Base-by-base conservation (phyloP, 2,888 invertebrate species). In the Dichetophora obliterata region DNA sequence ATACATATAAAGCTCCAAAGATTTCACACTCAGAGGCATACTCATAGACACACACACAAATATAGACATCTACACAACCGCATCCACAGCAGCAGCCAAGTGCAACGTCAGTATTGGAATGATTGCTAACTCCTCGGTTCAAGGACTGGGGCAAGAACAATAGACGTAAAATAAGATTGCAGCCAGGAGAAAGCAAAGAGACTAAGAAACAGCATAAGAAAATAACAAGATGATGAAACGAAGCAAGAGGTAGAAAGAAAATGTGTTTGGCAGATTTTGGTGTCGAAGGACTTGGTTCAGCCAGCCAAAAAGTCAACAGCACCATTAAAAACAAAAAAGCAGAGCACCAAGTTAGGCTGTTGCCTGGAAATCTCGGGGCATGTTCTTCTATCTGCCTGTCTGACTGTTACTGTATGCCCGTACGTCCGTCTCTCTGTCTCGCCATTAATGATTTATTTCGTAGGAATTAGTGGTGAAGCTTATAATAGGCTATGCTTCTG, bases 401-500 rank as follows among this genome's bases (percentile, higher is more conserved):
- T 69, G 27, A 24, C 22, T 27, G 50, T 2, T n/a, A 3, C 22
- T 27, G 16, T 43, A 6, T 14, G 14, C 27, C 31, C 19, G 52
- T 69, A 27, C 24, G 52, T 69, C 52, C 24, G 52, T 43, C 16
- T 50, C 6, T 27, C 6, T 69, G 24, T 57, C 83, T 82, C 83
- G 84, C 81, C 85, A 85, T 87, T 85, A 86, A 87, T 87, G 85
- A 87, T 87, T 87, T 87, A 87, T 87, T 83, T 85, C 82, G 83
- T 82, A 82, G 84, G 86, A 87, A 86, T 86, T 85, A 85, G 86
- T 84, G 77, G 76, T 50, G 34, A 34, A 19, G 54, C 22, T 54
- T 54, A 19, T 54, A n/a, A 54, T 50, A 52, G 65, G 16, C 27
- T 9, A n/a, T n/a, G n/a, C n/a, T n/a, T 9, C 65, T 16, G 2